Conservation (phyloP, 35 echinoderm and acorn worm species). For the Apostichopus parvimensis region DNA sequence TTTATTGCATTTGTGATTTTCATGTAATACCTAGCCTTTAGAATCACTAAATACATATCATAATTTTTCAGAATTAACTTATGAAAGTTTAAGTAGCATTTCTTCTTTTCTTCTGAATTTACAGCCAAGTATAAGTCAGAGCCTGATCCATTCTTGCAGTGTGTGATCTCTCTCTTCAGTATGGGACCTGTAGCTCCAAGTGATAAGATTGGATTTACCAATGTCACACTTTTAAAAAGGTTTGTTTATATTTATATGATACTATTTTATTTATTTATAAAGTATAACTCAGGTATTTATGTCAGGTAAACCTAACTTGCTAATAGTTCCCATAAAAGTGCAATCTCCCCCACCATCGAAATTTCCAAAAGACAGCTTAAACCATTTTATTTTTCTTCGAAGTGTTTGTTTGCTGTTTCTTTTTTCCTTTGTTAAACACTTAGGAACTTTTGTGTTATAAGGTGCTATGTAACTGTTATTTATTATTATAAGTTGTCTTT, state of each 20-base stretch:
- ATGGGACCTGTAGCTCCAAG: slow-evolving; percentile 63
- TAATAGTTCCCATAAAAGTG: not conserved
- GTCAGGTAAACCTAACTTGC: not conserved
- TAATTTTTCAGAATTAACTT: not conserved
- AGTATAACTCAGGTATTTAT: not conserved
- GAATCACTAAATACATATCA: not conserved
- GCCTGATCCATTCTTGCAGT: slow-evolving; percentile 41
- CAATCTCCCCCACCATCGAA: not conserved
- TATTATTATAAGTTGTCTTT: no score
- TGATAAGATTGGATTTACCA: slow-evolving; percentile 63
- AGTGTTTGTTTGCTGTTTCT: no score
- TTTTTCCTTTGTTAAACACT: no score
- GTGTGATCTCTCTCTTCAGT: slow-evolving; percentile 43
- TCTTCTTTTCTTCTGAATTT: not conserved
- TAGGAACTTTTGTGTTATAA: no score
- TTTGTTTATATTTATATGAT: not conserved
- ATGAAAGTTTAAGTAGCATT: not conserved
- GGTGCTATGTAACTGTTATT: no score
- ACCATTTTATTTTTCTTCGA: no score
- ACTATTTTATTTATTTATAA: not conserved
- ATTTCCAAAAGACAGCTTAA: not conserved
- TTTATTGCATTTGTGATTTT: no score
- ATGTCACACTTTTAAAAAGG: slow-evolving; percentile 56
- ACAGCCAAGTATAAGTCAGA: slow-evolving; percentile 51
- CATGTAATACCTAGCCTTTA: no score